These are phyloP conservation scores for Spilosoma lubricipeda DNA, from an alignment of 2,888 invertebrate genomes.

Conservation along the genomic window DNA sequence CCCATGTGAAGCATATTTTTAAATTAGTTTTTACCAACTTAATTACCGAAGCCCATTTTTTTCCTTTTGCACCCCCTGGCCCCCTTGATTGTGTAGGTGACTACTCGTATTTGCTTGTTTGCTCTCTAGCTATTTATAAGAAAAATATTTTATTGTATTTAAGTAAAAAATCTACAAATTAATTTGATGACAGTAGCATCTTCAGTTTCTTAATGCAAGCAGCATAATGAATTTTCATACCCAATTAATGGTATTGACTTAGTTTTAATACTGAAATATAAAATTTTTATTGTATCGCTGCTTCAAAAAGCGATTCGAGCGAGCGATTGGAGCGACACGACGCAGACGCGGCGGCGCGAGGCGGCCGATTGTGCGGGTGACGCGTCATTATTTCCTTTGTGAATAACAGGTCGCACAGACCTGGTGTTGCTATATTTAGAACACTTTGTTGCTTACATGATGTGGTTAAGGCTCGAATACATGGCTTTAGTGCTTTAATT, in stretches of 20 bases:
- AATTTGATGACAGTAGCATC: not conserved
- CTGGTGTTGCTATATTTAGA: slow-evolving; percentile 32
- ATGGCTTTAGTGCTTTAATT: not conserved
- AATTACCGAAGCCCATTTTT: too few relatives aligned
- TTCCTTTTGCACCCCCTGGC: too few relatives aligned
- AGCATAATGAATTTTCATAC: not conserved
- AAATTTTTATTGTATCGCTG: slow-evolving; percentile 11
- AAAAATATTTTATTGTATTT: too few relatives aligned
- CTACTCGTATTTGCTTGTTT: too few relatives aligned
- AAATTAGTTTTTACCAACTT: too few relatives aligned
- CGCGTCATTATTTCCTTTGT: slow-evolving; percentile 51
- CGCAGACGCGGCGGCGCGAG: slow-evolving; percentile 3
- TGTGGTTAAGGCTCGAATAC: slow-evolving; percentile 24
- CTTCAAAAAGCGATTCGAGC: not conserved
- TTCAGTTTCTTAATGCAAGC: not conserved
- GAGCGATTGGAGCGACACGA: not conserved
- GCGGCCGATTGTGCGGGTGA: slow-evolving; percentile 35
- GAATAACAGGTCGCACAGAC: slow-evolving; percentile 20
- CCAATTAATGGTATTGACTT: not conserved
- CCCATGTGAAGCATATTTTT: too few relatives aligned
- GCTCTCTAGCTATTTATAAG: too few relatives aligned
- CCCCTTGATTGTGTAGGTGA: too few relatives aligned
- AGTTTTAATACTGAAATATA: slow-evolving; percentile 17
- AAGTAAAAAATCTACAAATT: not conserved
- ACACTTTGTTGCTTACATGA: slow-evolving; percentile 27